phyloP scores from a whole-genome alignment of 1,140 invertebrate genomes.

The Drosophila tani region DNA sequence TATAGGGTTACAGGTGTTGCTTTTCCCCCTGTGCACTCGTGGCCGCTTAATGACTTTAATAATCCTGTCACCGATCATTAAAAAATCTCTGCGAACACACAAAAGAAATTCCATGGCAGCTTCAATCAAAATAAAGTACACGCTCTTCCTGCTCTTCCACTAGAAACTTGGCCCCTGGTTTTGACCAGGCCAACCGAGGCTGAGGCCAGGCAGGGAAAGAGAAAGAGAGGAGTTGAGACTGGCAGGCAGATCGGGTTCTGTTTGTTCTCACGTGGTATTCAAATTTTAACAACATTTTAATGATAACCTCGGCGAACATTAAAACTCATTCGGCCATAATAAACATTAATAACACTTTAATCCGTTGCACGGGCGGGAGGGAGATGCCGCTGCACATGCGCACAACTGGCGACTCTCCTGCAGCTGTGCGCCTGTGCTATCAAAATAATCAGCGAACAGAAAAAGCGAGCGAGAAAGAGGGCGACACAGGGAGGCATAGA shows the following conservation, averaged over 20 bases:
- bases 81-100: slow-evolving; percentile 79
- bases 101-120: slow-evolving; percentile 83
- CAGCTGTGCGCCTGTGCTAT: slow-evolving; percentile 72
- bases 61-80: slow-evolving; percentile 84
- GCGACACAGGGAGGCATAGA: slow-evolving; percentile 10
- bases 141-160: slow-evolving; percentile 70
- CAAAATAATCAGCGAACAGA: slow-evolving; percentile 74
- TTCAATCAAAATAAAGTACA: slow-evolving; percentile 83
- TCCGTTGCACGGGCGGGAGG: slow-evolving; percentile 45
- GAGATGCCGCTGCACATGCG: slow-evolving; percentile 31
- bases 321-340: slow-evolving; percentile 83
- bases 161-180: slow-evolving; percentile 18
- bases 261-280: slow-evolving; percentile 79
- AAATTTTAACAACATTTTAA: slow-evolving; percentile 84
- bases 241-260: slow-evolving; percentile 40
- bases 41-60: slow-evolving; percentile 80
- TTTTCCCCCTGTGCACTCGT: slow-evolving; percentile 19
- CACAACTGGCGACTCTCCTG: slow-evolving; percentile 43
- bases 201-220: slow-evolving; percentile 9
- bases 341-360: slow-evolving; percentile 84
- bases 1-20: background rate
- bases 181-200: slow-evolving; percentile 26
- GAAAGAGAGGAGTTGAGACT: slow-evolving; percentile 22
- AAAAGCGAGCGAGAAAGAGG: slow-evolving; percentile 3
- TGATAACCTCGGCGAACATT: slow-evolving; percentile 82